Conservation (phyloP, 1,140 invertebrate species). For the Calliphora vicina region DNA sequence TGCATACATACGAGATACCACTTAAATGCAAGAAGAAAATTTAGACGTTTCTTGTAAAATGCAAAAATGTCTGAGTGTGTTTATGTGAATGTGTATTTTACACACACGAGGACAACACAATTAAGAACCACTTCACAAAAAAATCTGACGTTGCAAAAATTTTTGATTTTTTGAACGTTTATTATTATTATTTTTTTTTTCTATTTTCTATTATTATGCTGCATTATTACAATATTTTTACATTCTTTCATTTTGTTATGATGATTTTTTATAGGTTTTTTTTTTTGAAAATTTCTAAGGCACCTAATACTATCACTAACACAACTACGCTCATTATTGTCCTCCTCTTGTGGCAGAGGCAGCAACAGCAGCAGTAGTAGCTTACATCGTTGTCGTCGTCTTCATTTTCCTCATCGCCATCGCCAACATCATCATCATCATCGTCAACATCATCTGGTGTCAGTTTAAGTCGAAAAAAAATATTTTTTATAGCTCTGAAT, state of each 20-base stretch:
- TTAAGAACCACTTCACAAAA: conserved; percentile 38
- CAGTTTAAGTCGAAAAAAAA: conserved; percentile 24
- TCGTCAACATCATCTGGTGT: conserved; percentile 12
- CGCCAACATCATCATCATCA: not conserved
- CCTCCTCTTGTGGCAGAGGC: not conserved
- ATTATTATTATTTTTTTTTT: conserved; percentile 62
- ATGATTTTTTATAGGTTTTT: not conserved
- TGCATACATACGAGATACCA: no score
- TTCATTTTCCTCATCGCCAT: not conserved
- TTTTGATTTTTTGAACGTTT: conserved; percentile 51
- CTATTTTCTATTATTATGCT: not conserved
- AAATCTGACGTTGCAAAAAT: conserved; percentile 59
- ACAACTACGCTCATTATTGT: not conserved
- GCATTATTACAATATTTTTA: conserved; percentile 11
- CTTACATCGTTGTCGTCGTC: not conserved
- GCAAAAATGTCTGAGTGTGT: not conserved
- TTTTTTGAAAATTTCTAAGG: not conserved
- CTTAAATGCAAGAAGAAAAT: not conserved
- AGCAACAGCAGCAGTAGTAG: no score
- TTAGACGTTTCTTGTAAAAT: not conserved
- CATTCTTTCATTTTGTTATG: conserved; percentile 11
- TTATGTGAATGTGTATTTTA: not conserved
- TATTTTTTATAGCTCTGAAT: not conserved
- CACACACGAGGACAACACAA: conserved; percentile 31
- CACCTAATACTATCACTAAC: not conserved